Evolutionary conservation across 2,797 vertebrate species (phyloP), one percentile per base, ranked within the genome.

Genomic region (Acanthiza pusilla): DNA sequence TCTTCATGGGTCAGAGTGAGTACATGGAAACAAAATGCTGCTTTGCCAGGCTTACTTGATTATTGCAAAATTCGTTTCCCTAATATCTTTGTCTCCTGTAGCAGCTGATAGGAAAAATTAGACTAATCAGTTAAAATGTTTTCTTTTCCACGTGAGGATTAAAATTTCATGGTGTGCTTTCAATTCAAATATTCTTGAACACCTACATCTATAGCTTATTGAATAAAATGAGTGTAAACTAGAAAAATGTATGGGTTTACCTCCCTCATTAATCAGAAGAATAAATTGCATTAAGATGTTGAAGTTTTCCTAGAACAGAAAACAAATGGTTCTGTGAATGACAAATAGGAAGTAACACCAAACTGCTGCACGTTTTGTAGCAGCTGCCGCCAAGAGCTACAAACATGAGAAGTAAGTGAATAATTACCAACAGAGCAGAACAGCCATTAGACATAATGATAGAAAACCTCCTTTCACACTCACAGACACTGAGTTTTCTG

Each of bases 241-340:
- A 93, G 65, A 94, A 93, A 96, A 94, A 92, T 30, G 4, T 50
- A 79, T 75, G 57, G 29, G 38, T 78, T 96, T 96, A 75, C 60
- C 96, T 87, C 79, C 89, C 51, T 89, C 86, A 89, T 97, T 97
- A 96, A 97, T 97, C 94, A 96, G 53, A 94, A 85, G 42, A 95
- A 95, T 77, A 93, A 87, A 96, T 70, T 93, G 47, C 80, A 95
- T 93, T 94, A 96, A 76, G 55, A 88, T 85, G 79, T 68, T 82
- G 89, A 94, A 88, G 22, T 77, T 97, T 96, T 91, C 90, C 93
- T 96, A 72, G 57, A 96, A 90, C 27, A 84, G 84, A 88, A 91
- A 93, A 93, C 76, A 78, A 83, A 87, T 85, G 61, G 57, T 88
- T 95, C 88, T 54, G 50, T 88, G 77, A 94, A 88, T 92, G 65